phyloP scores from a whole-genome alignment of 2,888 invertebrate species.

The Drosophila yooni region DNA sequence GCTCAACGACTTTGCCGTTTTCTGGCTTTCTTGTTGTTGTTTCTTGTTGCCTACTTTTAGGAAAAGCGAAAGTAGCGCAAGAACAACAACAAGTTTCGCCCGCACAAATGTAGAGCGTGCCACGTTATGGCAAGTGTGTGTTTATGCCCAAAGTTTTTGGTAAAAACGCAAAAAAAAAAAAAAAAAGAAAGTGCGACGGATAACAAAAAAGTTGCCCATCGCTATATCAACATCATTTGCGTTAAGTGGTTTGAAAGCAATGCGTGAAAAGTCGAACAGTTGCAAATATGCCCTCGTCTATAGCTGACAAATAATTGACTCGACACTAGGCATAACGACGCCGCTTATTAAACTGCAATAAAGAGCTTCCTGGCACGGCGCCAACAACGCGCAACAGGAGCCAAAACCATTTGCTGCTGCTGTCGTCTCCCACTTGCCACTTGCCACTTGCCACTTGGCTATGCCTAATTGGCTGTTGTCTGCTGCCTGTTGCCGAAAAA shows the following conservation, averaged over 20 bases:
- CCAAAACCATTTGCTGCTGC: conserved; percentile 29
- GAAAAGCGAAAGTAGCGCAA: conserved; percentile 62
- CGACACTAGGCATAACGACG: conserved; percentile 29
- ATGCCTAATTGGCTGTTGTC: conserved; percentile 57
- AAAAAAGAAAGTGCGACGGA: not conserved
- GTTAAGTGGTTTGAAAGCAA: conserved; percentile 74
- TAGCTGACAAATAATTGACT: conserved; percentile 45
- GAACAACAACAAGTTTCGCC: conserved; percentile 65
- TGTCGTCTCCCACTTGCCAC: conserved; percentile 3
- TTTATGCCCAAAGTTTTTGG: conserved; percentile 59
- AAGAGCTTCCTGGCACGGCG: conserved; percentile 53
- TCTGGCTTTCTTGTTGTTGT: conserved; percentile 44
- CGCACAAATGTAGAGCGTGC: conserved; percentile 44
- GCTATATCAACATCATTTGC: conserved; percentile 79
- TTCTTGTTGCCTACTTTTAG: conserved; percentile 66
- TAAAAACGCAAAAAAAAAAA: conserved; percentile 12
- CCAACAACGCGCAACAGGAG: conserved; percentile 47
- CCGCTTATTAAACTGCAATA: conserved; percentile 74
- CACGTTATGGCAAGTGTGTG: conserved; percentile 71
- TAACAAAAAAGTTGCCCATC: conserved; percentile 56
- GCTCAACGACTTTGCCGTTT: conserved; percentile 74
- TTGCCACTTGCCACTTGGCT: conserved; percentile 29
- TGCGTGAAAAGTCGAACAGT: conserved; percentile 68
- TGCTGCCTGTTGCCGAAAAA: conserved; percentile 62
- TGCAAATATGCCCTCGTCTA: conserved; percentile 59